A percentile compares a stretch with the other conserved stretches of the same genome.
These are phyloP conservation scores for Nyctereutes procyonoides DNA, from an alignment of 2,113 vertebrate genomes.

Conservation along the genomic window DNA sequence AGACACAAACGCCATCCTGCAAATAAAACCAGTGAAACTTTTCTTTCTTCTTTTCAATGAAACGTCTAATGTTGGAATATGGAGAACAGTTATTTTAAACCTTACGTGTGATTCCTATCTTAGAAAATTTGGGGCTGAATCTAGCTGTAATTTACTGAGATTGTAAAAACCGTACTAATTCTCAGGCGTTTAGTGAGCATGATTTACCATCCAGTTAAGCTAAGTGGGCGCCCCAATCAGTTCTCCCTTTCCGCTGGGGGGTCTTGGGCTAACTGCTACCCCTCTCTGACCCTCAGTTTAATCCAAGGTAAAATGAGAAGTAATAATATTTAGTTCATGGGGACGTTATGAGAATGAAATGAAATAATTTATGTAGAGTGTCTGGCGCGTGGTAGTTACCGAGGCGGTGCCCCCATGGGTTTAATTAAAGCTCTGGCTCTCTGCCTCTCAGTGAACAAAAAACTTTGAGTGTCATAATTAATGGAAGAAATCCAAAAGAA, in stretches of 20 bases:
- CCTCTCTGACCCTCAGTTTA: background rate
- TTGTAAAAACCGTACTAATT: conserved; percentile 32
- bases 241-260: background rate
- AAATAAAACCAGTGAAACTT: background rate
- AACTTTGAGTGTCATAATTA: conserved; percentile 77
- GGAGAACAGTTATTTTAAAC: conserved; percentile 27
- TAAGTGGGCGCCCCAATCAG: background rate
- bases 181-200: background rate
- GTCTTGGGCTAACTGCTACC: background rate
- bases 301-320: background rate
- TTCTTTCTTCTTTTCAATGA: background rate
- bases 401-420: background rate
- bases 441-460: conserved; percentile 55
- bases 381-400: background rate
- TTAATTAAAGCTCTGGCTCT: conserved; percentile 78
- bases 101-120: background rate
- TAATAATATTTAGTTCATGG: background rate
- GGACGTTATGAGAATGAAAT: conserved; percentile 11
- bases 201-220: background rate
- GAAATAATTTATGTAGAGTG: conserved; percentile 48
- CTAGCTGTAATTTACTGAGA: conserved; percentile 5
- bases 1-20: background rate
- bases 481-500: conserved; percentile 70
- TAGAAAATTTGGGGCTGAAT: background rate
- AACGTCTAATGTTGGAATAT: background rate